Evolutionary conservation across 2,797 vertebrate genomes (phyloP).

Genomic region (Paramormyrops hopkinsi): DNA sequence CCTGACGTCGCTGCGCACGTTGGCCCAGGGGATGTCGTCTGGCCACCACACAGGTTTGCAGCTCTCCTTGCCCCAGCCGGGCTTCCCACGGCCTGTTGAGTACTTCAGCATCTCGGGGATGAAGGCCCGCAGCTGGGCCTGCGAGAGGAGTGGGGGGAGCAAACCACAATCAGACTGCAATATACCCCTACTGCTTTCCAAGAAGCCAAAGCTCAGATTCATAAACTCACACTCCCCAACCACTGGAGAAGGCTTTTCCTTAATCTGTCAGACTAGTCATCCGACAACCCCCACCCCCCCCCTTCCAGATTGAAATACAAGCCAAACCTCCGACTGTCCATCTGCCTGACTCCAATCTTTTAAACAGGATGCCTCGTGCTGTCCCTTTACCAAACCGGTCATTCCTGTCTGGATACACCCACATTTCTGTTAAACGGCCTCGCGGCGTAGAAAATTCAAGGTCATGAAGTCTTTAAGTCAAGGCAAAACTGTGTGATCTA

Average conservation of each 20-base stretch:
- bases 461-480: background rate
- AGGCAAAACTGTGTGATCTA: background rate
- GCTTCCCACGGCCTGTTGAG: slow-evolving; percentile 91
- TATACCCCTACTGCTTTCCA: background rate
- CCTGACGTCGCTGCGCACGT: slow-evolving; percentile 92
- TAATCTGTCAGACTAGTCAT: slow-evolving; percentile 22
- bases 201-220: background rate
- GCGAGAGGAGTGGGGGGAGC: background rate
- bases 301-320: background rate
- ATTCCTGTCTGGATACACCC: background rate
- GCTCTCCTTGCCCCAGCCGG: slow-evolving; percentile 97
- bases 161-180: background rate
- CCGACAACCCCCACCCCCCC: background rate
- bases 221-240: background rate
- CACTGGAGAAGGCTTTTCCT: slow-evolving; percentile 2
- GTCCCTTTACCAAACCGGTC: background rate
- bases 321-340: slow-evolving; percentile 16
- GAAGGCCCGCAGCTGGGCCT: slow-evolving; percentile 74
- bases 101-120: slow-evolving; percentile 99
- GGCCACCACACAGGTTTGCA: slow-evolving; percentile 98
- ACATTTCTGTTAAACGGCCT: background rate
- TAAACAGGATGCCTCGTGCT: background rate
- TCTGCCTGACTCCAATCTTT: slow-evolving; percentile 12
- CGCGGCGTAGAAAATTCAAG: background rate
- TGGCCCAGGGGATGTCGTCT: slow-evolving; percentile 96